These are phyloP conservation scores for Balearica regulorum DNA, from an alignment of 2,797 vertebrate genomes.

Conservation along the genomic window DNA sequence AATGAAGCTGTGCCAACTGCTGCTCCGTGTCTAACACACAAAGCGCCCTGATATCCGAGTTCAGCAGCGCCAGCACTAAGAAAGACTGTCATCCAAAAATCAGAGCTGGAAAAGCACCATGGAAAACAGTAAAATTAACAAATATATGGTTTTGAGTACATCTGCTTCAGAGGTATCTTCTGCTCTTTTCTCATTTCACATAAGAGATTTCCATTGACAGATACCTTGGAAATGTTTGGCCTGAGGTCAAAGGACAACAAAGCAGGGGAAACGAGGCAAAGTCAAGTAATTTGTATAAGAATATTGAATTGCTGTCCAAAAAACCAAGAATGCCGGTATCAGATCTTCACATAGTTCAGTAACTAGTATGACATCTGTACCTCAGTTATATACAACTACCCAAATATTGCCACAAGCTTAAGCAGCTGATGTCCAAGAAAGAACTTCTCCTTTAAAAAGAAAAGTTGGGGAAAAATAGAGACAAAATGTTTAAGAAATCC, in stretches of 20 bases:
- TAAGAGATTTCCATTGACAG: neutral
- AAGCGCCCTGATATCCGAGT: neutral
- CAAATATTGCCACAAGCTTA: neutral
- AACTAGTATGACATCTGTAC: neutral
- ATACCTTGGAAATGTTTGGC: neutral
- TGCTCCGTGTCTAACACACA: neutral
- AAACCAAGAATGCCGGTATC: neutral
- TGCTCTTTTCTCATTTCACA: neutral
- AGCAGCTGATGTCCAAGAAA: neutral
- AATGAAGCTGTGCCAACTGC: slow-evolving; percentile 50
- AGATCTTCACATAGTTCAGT: neutral
- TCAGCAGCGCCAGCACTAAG: neutral
- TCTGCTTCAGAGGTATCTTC: neutral
- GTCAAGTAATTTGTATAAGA: neutral
- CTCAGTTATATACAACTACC: neutral
- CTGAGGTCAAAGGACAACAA: neutral
- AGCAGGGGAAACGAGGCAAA: neutral
- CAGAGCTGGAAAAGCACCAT: neutral
- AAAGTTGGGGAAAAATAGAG: neutral
- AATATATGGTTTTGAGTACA: neutral
- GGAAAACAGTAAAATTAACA: neutral
- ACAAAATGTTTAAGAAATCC: neutral
- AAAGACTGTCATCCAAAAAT: slow-evolving; percentile 10
- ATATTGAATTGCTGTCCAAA: neutral
- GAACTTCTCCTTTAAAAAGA: neutral